phyloP scores from a whole-genome alignment of 2,888 invertebrate species.

The Steinernema hermaphroditum region DNA sequence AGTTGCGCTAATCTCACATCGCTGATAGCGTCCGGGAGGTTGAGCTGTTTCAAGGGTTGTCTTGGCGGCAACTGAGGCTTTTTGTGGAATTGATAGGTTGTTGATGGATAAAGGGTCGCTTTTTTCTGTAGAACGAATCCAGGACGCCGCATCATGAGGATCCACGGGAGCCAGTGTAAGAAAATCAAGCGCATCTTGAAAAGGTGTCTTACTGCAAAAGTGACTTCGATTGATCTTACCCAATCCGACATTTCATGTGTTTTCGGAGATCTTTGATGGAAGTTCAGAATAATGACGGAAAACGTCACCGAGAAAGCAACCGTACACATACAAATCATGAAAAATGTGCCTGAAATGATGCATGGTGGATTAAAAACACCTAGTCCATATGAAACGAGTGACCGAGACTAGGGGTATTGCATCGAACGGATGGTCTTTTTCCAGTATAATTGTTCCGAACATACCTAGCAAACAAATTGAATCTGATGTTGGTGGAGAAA shows the following conservation, averaged over 20 bases:
- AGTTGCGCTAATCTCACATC: background rate
- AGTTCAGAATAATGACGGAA: constrained; percentile 16
- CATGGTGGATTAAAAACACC: background rate
- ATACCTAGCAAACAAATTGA: constrained; percentile 53
- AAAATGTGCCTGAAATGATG: background rate
- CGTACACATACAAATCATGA: constrained; percentile 24
- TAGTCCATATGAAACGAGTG: too few species aligned
- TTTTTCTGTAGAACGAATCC: background rate
- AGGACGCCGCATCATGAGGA: background rate
- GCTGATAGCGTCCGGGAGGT: background rate
- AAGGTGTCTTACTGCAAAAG: background rate
- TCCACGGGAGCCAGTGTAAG: constrained; percentile 16
- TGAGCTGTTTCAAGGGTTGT: background rate
- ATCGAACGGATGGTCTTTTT: too few species aligned
- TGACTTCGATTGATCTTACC: too few species aligned
- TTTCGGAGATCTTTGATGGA: constrained; percentile 15
- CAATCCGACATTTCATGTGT: constrained; percentile 7
- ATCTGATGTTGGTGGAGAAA: constrained; percentile 57
- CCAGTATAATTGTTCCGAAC: too few species aligned
- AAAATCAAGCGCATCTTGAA: background rate
- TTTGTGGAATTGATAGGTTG: constrained; percentile 6
- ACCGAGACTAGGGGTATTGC: too few species aligned
- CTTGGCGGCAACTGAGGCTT: constrained; percentile 7
- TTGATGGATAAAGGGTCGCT: background rate
- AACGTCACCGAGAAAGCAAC: constrained; percentile 19